A percentile compares a stretch with the other conserved stretches of the same genome.
Conservation (phyloP, 2,888 invertebrate genomes). For the Nemurella pictetii region DNA sequence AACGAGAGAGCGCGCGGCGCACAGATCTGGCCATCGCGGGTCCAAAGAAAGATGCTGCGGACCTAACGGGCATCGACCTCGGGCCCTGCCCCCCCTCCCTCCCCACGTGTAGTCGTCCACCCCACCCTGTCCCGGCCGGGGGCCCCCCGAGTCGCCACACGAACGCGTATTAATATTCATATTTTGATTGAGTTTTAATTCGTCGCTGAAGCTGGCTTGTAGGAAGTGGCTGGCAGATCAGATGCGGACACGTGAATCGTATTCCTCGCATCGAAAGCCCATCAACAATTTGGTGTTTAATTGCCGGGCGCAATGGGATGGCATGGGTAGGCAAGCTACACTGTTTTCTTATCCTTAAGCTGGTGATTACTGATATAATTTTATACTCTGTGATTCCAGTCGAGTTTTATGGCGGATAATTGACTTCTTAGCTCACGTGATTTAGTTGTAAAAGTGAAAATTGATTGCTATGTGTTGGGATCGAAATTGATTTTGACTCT, state of each 20-base stretch:
- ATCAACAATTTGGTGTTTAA: too few relatives aligned
- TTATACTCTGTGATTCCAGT: not conserved
- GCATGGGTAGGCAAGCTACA: too few relatives aligned
- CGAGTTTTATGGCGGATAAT: not conserved
- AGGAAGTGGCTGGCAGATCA: not conserved
- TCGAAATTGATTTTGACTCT: not conserved
- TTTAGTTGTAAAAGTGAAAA: not conserved
- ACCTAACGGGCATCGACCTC: not conserved
- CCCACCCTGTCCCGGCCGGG: too few relatives aligned
- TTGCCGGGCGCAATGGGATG: too few relatives aligned
- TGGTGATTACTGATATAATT: not conserved
- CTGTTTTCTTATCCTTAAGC: too few relatives aligned
- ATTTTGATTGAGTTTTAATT: not conserved
- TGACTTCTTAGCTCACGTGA: not conserved
- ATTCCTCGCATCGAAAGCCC: too few relatives aligned
- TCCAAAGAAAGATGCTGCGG: not conserved
- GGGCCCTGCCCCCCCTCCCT: not conserved
- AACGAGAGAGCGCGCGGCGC: not conserved
- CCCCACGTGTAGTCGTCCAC: not conserved
- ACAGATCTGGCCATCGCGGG: not conserved
- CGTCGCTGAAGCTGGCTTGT: not conserved
- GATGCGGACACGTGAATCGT: too few relatives aligned
- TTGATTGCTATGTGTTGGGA: not conserved
- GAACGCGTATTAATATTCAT: not conserved
- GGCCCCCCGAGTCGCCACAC: not conserved